Evolutionary conservation across 2,797 vertebrate species (phyloP).

Genomic region (Hypotaenidia philippensis): DNA sequence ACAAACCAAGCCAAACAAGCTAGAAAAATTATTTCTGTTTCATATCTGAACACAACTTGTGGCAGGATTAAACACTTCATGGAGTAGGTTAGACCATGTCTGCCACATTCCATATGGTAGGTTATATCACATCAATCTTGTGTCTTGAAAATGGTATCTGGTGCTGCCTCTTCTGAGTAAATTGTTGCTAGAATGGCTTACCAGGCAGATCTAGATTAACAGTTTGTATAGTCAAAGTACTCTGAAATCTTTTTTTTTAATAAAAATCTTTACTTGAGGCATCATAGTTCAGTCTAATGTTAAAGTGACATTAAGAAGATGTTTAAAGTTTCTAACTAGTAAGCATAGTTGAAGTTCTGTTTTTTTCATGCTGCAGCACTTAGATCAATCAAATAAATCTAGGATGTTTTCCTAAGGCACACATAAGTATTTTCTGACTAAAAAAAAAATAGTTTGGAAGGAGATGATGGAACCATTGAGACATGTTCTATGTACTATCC

Average conservation of each 20-base stretch:
- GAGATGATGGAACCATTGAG: background rate
- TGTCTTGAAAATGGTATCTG: accelerated
- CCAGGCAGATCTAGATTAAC: background rate
- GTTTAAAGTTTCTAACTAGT: too few relatives aligned
- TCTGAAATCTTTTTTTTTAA: accelerated
- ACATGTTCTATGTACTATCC: background rate
- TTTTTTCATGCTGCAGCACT: background rate
- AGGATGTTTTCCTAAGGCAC: background rate
- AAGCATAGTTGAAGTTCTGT: background rate
- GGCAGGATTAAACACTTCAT: background rate
- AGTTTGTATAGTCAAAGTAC: background rate
- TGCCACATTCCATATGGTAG: background rate
- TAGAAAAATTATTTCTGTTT: background rate
- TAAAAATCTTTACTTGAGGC: background rate
- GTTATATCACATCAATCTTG: background rate
- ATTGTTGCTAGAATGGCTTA: background rate
- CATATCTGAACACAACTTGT: background rate
- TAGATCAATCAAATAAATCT: background rate
- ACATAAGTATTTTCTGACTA: background rate
- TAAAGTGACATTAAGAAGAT: background rate
- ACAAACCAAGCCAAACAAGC: background rate
- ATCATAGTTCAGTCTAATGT: background rate
- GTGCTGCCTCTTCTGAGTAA: background rate
- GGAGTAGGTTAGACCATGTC: background rate
- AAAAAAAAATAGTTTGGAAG: background rate